Conservation (phyloP, 2,888 invertebrate genomes). For the Tetheella fluctuosa region DNA sequence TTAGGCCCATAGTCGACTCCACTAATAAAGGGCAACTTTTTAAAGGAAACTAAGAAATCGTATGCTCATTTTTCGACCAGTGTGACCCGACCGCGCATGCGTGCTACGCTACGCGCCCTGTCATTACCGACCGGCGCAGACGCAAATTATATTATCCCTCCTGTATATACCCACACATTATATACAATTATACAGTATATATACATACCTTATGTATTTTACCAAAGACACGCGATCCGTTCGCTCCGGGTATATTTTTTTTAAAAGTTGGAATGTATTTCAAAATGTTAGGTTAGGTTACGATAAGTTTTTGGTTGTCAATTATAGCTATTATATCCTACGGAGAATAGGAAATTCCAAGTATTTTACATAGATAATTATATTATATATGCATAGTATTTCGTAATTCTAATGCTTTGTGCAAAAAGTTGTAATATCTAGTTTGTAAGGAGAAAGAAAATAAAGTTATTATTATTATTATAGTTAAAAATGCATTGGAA, state of each 20-base stretch:
- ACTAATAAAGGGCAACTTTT: too few relatives aligned
- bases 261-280: background rate
- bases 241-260: constrained; percentile 8
- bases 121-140: constrained; percentile 70
- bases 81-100: constrained; percentile 63
- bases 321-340: background rate
- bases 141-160: constrained; percentile 76
- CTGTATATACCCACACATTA: constrained; percentile 66
- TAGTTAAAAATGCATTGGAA: too few relatives aligned
- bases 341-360: background rate
- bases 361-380: background rate
- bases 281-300: constrained; percentile 7
- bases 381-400: too few relatives aligned
- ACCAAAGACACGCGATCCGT: constrained; percentile 62
- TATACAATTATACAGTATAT: constrained; percentile 70
- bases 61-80: constrained; percentile 22
- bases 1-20: too few relatives aligned
- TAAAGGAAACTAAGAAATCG: too few relatives aligned
- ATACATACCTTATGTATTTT: constrained; percentile 40
- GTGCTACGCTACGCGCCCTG: constrained; percentile 75
- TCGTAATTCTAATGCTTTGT: too few relatives aligned
- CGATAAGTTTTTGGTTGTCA: background rate
- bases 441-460: too few relatives aligned
- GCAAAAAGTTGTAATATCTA: too few relatives aligned
- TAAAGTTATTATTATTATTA: too few relatives aligned